phyloP scores from a whole-genome alignment of 2,888 invertebrate species.

The Holacanthella duospinosa region DNA sequence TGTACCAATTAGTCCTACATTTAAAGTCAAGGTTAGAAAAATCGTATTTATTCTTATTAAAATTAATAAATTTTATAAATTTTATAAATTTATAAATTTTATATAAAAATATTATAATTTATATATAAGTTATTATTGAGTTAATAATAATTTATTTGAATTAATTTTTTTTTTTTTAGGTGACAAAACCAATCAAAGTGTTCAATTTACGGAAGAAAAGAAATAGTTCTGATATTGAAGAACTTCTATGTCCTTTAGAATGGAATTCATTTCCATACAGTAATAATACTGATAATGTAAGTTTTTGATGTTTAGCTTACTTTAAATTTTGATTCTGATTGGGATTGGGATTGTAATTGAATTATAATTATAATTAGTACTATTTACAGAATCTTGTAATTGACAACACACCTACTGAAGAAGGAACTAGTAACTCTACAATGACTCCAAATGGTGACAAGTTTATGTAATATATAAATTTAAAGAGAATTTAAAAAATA shows the following conservation, averaged over 20 bases:
- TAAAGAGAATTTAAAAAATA: too few species aligned
- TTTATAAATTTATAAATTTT: neutral
- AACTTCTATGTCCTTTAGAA: constrained; percentile 35
- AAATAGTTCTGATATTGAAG: constrained; percentile 30
- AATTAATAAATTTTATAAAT: neutral
- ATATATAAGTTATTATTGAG: neutral
- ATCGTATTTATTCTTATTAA: neutral
- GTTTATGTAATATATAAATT: neutral
- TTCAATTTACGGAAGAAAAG: constrained; percentile 19
- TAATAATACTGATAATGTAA: neutral
- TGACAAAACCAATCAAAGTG: neutral
- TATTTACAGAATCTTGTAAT: neutral
- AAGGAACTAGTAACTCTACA: too few species aligned
- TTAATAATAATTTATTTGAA: neutral
- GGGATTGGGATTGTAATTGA: neutral
- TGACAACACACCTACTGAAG: too few species aligned
- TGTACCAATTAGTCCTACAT: constrained; percentile 73
- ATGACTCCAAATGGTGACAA: neutral
- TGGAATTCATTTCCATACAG: constrained; percentile 29
- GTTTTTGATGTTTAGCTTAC: too few species aligned
- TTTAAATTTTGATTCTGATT: too few species aligned
- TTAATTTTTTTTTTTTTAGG: neutral
- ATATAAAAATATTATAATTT: neutral
- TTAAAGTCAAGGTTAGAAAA: constrained; percentile 67
- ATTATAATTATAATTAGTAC: neutral